phyloP scores from a whole-genome alignment of 2,113 vertebrate species.

The Melospiza melodia region DNA sequence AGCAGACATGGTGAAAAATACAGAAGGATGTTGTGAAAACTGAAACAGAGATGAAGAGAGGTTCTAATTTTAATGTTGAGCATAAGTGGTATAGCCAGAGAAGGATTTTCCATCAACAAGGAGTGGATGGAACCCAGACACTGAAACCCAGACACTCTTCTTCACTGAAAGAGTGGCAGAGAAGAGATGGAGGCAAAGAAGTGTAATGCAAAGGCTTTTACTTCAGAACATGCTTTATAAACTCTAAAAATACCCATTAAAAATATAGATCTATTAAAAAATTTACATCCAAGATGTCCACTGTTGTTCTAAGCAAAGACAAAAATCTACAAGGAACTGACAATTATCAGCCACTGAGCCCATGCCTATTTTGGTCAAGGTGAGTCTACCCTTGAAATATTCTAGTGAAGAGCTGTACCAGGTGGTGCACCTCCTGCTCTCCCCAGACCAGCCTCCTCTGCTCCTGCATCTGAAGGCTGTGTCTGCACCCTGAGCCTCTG shows the following conservation, averaged over 20 bases:
- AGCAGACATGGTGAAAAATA: background rate
- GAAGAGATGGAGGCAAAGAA: background rate
- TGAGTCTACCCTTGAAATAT: background rate
- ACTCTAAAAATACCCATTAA: background rate
- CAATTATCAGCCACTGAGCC: background rate
- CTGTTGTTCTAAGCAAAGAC: background rate
- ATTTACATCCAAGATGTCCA: background rate
- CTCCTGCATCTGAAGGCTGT: background rate
- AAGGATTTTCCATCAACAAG: background rate
- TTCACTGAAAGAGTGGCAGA: background rate
- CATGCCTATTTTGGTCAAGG: background rate
- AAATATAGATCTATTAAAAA: background rate
- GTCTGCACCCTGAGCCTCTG: background rate
- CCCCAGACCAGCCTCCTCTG: background rate
- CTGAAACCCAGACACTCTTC: too few species aligned
- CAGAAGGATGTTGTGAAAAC: background rate
- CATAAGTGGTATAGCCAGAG: background rate
- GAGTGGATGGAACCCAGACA: background rate
- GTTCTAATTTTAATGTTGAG: background rate
- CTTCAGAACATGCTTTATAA: background rate
- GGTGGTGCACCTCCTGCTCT: background rate
- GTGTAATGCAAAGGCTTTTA: background rate
- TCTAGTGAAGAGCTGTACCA: background rate
- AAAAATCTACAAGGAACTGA: background rate
- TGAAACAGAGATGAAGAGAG: background rate